These are phyloP conservation scores for Acrobasis consociella DNA, from an alignment of 2,888 invertebrate species.

Conservation along the genomic window DNA sequence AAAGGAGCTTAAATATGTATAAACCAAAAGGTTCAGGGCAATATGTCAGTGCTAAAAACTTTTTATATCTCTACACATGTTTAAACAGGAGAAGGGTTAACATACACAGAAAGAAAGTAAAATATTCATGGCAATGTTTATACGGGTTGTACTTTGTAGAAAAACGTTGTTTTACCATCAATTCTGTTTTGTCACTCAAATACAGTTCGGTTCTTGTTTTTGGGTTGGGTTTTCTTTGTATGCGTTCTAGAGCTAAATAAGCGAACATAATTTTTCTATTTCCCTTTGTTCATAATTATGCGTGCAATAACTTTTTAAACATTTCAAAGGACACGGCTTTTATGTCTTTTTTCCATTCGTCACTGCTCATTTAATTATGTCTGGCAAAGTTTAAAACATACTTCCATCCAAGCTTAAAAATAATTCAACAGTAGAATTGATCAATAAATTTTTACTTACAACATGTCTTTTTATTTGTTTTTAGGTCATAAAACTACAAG, in stretches of 20 bases:
- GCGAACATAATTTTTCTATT: no score
- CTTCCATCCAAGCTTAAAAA: no score
- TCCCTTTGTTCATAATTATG: no score
- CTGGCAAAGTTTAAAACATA: no score
- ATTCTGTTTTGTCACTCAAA: background rate
- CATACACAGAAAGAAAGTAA: background rate
- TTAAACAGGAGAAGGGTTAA: conserved; percentile 1
- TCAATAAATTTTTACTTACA: no score
- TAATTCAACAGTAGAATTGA: no score
- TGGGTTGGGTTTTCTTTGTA: background rate
- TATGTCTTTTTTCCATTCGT: no score
- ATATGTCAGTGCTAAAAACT: background rate
- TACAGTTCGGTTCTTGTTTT: background rate
- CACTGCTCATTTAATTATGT: no score
- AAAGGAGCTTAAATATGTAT: background rate
- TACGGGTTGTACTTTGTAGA: background rate
- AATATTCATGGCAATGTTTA: background rate
- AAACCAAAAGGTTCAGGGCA: background rate
- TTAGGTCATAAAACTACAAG: no score
- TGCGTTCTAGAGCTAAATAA: background rate
- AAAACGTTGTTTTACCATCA: background rate
- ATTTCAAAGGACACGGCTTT: no score
- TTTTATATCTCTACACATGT: conserved; percentile 2
- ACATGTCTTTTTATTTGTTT: no score
- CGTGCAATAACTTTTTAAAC: no score